phyloP scores from a whole-genome alignment of 2,797 vertebrate genomes.

The Gymnopithys bicolor region DNA sequence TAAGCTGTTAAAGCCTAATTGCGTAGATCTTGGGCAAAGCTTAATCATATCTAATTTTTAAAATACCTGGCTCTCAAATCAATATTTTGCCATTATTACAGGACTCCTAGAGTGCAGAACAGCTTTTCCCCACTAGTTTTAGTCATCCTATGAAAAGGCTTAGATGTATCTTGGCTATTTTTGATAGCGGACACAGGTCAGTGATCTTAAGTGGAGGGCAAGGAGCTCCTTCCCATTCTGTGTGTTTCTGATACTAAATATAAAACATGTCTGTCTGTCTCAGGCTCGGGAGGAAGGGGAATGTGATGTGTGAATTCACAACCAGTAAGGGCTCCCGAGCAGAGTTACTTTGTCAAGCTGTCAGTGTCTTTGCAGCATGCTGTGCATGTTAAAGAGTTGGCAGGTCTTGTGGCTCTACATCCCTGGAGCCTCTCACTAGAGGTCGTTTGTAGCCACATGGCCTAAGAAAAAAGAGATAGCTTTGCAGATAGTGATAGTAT shows the following conservation, averaged over 20 bases:
- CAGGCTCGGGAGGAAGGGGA: not conserved
- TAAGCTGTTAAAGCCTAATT: not conserved
- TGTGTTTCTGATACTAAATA: not conserved
- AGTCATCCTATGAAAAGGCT: not conserved
- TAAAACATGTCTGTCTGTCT: not conserved
- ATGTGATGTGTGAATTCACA: not conserved
- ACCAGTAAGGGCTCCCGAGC: not conserved
- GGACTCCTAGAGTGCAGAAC: not conserved
- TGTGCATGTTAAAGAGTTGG: not conserved
- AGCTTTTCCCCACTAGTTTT: not conserved
- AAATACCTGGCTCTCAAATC: not conserved
- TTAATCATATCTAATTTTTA: not conserved
- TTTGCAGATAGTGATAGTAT: not conserved
- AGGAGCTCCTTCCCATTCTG: not conserved
- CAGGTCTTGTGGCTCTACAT: fast-evolving
- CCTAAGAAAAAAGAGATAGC: not conserved
- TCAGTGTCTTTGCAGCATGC: not conserved
- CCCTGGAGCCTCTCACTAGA: not conserved
- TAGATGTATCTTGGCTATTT: not conserved
- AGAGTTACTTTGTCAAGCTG: not conserved
- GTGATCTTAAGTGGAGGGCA: fast-evolving
- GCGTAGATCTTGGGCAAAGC: too few species aligned
- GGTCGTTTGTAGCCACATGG: not conserved
- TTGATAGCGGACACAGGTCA: not conserved
- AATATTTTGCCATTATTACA: not conserved